Base-by-base conservation (phyloP, 1,140 invertebrate species). In the Tetraneura akinire region DNA sequence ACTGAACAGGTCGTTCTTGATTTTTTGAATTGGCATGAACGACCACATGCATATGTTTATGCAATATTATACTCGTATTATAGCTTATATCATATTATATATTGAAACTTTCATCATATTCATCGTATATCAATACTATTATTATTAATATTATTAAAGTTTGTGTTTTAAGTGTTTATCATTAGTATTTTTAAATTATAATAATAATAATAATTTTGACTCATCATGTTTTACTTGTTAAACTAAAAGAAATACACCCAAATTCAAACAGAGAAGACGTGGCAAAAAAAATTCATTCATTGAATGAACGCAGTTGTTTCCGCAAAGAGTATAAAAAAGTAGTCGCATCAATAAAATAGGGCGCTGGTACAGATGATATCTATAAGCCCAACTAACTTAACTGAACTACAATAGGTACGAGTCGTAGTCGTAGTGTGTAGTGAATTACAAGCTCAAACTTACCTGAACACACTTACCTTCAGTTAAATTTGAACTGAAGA, bases 201-300 rank as follows among this genome's bases (percentile, higher is more conserved):
- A 53, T n/a, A 53, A 51, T 51, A 51, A 51, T 18, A 51, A 51
- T 18, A 51, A 14, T 6, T 0, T 18, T n/a, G 51, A n/a, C 51
- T 3, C 21, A 53, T 53, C 18, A 53, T 53, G 8, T 53, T 1
- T 53, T 53, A 53, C 51, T 53, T 14, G 51, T 53, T 1, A 53
- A 53, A n/a, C 18, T 53, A n/a, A 53, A 53, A 53, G 51, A 53
- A 21, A 53, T 53, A 53, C n/a, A n/a, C n/a, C n/a, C n/a, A n/a
- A n/a, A n/a, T n/a, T n/a, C n/a, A n/a, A n/a, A n/a, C n/a, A n/a
- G 51, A 53, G 18, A 53, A 53, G 51, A 53, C 18, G 51, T 53
- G 51, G 49, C 16, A 51, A 53, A 53, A 53, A 53, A 53, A 53
- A 53, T 53, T 53, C n/a, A 53, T 21, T 53, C 51, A 8, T 53